phyloP scores from a whole-genome alignment of 2,888 invertebrate species.

The Exephanes ischioxanthus region DNA sequence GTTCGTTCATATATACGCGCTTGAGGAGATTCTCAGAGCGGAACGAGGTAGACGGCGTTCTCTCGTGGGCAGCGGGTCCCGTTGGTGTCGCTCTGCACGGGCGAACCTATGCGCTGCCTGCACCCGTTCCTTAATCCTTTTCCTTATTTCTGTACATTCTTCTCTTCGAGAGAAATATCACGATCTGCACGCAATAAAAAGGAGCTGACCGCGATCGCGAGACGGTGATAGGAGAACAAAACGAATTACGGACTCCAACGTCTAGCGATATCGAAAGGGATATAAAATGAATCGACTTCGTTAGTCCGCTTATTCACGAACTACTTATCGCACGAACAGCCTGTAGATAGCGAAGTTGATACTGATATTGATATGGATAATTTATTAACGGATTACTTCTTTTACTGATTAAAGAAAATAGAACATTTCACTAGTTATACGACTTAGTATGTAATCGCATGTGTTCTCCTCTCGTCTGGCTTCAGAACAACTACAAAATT shows the following conservation, averaged over 20 bases:
- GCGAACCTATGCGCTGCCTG: slow-evolving; percentile 45
- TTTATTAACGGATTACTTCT: too few species aligned
- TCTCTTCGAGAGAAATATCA: background rate
- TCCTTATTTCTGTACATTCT: slow-evolving; percentile 2
- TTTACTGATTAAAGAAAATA: too few species aligned
- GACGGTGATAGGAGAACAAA: slow-evolving; percentile 17
- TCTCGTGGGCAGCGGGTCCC: slow-evolving; percentile 76
- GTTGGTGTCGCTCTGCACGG: slow-evolving; percentile 75
- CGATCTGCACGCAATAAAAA: slow-evolving; percentile 1
- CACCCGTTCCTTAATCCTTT: slow-evolving; percentile 38
- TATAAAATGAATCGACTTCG: slow-evolving; percentile 35
- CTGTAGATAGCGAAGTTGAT: background rate
- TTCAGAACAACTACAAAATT: too few species aligned
- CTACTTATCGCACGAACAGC: background rate
- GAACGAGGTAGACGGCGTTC: slow-evolving; percentile 56
- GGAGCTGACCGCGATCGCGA: slow-evolving; percentile 11
- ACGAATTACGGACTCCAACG: slow-evolving; percentile 18
- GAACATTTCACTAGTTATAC: too few species aligned
- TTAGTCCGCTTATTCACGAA: slow-evolving; percentile 18
- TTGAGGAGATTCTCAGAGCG: slow-evolving; percentile 66
- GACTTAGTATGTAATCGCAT: too few species aligned
- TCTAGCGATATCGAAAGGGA: slow-evolving; percentile 4
- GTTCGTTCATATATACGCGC: slow-evolving; percentile 17
- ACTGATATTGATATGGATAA: too few species aligned
- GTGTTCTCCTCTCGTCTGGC: too few species aligned